Evolutionary conservation across 2,888 invertebrate species (phyloP), one percentile per base, ranked within the genome.

Genomic region (Lepidocyrtoides sp.): DNA sequence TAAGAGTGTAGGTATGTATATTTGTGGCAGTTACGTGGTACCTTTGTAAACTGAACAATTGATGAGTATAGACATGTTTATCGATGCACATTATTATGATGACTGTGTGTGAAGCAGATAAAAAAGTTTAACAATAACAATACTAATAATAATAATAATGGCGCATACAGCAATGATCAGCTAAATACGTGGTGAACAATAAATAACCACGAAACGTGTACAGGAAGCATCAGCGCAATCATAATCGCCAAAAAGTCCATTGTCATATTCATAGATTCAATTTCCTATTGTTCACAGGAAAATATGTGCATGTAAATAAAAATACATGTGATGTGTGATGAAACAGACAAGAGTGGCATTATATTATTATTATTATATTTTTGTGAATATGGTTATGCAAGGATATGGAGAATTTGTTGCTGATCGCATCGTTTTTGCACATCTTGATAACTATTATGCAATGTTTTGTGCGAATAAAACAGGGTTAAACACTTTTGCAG

Each of bases 251-350:
- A 85, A 85, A 66, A 84, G 10, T 75, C 26, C 57, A 86, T 86
- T 77, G 77, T 77, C 57, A 32, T 75, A 75, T 4, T 14, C 14
- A 41, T 44, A 41, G 29, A 86, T 48, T 77, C 54, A 36, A 77
- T 86, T 85, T 86, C 86, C 86, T 86, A 44, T 63, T 86, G 57
- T 85, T 72, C 41, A 14, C n/a, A 51, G 14, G 32, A 84, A n/a
- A n/a, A n/a, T n/a, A n/a, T n/a, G n/a, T n/a, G n/a, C n/a, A n/a
- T n/a, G n/a, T n/a, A n/a, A n/a, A 44, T 41, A 17, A 63, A n/a
- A 14, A n/a, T 5, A 63, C 63, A 29, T 66, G 4, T 66, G 14
- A 14, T n/a, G 2, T 63, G 8, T 10, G 2, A 14, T 5, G 17
- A 10, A 41, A 14, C 79, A 29, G 12, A 41, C 69, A 36, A n/a